Base-by-base conservation (phyloP, 2,797 vertebrate species). In the Chelonia mydas region DNA sequence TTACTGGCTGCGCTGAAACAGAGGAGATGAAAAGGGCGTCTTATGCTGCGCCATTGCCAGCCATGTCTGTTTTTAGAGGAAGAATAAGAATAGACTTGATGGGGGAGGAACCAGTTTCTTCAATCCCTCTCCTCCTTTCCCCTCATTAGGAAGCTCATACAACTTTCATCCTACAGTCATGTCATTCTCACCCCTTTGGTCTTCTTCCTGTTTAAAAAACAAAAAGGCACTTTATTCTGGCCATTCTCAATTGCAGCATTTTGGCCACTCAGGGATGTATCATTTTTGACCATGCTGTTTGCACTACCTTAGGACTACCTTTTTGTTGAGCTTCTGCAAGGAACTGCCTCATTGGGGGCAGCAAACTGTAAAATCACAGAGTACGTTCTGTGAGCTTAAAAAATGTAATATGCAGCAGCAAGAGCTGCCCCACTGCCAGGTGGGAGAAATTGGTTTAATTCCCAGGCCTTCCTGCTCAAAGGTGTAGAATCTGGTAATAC, bases 221-320 rank as follows among this genome's bases (percentile, higher is more conserved):
- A 37, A 37, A 23, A 16, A 3, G 6, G 41, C 74, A 72, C 78
- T 5, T 79, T 37, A 23, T 41, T 45, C 37, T 25, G n/a, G 21
- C 68, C 68, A 74, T 45, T 45, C 21, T 41, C 61, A 45, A 13
- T 25, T 23, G 37, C 21, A 45, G 21, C 37, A 74, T 45, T 84
- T 2, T 27, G n/a, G 47, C 23, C 3, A 1, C 77, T 74, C 53
- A 23, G 5, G 54, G 0, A 45, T 1, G 0, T 17, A 5, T 13
- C 1, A 37, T 45, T n/a, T 57, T 11, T 45, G 49, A 11, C 82
- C 31, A 19, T 2, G 6, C 45, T 55, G 11, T 55, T 81, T 25
- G 37, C 27, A 12, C 37, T 49, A 0, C 76, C 72, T 55, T 2
- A 41, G 53, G 65, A 74, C 77, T 45, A 61, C 27, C 37, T 76